phyloP scores from a whole-genome alignment of 2,888 invertebrate genomes.

The Drosophila histrio region DNA sequence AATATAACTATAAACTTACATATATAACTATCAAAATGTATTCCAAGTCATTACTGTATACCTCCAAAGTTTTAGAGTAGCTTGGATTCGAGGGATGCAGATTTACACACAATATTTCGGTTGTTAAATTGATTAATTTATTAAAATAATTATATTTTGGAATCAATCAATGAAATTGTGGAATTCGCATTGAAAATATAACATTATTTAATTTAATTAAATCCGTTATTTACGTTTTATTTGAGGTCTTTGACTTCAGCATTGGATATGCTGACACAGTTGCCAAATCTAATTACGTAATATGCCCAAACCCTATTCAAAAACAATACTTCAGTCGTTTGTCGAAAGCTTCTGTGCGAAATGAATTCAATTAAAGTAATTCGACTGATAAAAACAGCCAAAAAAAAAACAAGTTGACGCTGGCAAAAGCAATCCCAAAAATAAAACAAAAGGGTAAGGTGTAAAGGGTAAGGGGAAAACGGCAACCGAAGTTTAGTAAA shows the following conservation, averaged over 20 bases:
- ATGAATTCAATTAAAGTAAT: constrained; percentile 65
- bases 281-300: constrained; percentile 56
- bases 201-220: constrained; percentile 1
- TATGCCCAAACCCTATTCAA: constrained; percentile 16
- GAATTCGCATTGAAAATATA: neutral
- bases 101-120: too few species aligned
- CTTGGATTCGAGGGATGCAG: too few species aligned
- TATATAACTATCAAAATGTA: too few species aligned
- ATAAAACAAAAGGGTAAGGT: neutral
- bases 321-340: constrained; percentile 3
- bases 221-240: neutral
- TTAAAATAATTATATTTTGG: too few species aligned
- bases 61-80: too few species aligned
- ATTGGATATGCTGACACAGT: neutral
- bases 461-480: neutral
- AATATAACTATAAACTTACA: too few species aligned
- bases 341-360: constrained; percentile 12
- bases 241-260: neutral
- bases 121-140: too few species aligned
- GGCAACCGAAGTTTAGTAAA: constrained; percentile 19
- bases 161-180: too few species aligned
- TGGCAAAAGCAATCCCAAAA: constrained; percentile 16
- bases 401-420: constrained; percentile 13
- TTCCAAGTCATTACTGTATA: too few species aligned
- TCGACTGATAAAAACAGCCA: constrained; percentile 41